Evolutionary conservation across 1,140 invertebrate genomes (phyloP).

Genomic region (Meloidogyne exigua): DNA sequence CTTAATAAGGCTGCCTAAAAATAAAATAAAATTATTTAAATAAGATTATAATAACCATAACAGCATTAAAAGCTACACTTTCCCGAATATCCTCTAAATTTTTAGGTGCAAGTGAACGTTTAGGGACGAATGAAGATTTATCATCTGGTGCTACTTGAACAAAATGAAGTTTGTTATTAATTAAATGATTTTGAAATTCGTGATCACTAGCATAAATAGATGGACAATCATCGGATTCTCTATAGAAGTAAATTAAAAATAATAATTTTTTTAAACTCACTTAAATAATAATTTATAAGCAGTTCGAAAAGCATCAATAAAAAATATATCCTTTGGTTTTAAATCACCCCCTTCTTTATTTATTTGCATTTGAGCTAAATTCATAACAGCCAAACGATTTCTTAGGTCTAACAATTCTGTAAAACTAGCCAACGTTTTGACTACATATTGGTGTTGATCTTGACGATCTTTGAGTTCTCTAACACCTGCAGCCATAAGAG

Average conservation of each 20-base stretch:
- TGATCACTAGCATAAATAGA: constrained; percentile 9
- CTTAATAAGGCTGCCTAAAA: constrained; percentile 12
- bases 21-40: neutral
- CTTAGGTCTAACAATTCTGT: constrained; percentile 28
- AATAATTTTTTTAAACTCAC: constrained; percentile 11
- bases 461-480: constrained; percentile 53
- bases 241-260: neutral
- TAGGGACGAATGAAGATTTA: neutral
- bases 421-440: constrained; percentile 47
- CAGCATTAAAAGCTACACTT: neutral
- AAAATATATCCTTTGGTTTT: constrained; percentile 24
- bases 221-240: constrained; percentile 19
- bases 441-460: constrained; percentile 56
- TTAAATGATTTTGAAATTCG: constrained; percentile 18
- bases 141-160: neutral
- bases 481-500: constrained; percentile 60
- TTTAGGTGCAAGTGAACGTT: neutral
- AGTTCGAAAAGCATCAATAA: constrained; percentile 29
- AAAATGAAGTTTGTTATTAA: constrained; percentile 7
- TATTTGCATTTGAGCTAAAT: constrained; percentile 13
- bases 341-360: constrained; percentile 17
- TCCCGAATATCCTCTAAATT: neutral
- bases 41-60: neutral
- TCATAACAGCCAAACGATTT: constrained; percentile 20
- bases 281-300: constrained; percentile 32